A percentile compares a stretch with the other conserved stretches of the same genome.
These are phyloP conservation scores for Neolamprologus falcicula DNA, from an alignment of 2,113 vertebrate species.

Conservation along the genomic window DNA sequence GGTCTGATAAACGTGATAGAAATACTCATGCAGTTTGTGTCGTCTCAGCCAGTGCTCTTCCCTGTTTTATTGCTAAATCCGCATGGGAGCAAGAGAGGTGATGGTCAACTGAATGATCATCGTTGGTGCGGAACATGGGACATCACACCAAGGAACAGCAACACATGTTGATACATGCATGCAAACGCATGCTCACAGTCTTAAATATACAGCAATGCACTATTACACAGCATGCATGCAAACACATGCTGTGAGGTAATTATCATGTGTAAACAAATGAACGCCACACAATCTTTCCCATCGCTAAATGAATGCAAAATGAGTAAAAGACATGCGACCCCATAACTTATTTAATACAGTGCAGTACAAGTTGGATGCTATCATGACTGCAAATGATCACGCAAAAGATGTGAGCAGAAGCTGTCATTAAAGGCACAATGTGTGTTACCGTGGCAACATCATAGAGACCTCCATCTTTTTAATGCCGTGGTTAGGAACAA, in stretches of 20 bases:
- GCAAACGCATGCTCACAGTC: neutral
- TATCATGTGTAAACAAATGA: conserved; percentile 26
- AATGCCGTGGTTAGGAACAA: conserved; percentile 54
- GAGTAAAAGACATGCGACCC: neutral
- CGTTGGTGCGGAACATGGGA: conserved; percentile 37
- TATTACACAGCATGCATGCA: neutral
- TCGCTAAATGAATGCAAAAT: neutral
- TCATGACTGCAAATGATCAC: conserved; percentile 58
- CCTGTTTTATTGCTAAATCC: conserved; percentile 29
- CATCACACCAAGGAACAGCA: neutral
- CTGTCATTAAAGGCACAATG: conserved; percentile 66
- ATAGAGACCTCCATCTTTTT: conserved; percentile 49
- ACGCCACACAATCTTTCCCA: neutral
- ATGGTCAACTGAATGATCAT: conserved; percentile 47
- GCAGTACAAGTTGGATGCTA: conserved; percentile 1
- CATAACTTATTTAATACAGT: neutral
- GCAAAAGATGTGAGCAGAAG: conserved; percentile 52
- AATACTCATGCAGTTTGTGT: conserved; percentile 51
- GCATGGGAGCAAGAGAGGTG: conserved; percentile 35
- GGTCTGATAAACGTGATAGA: conserved; percentile 57
- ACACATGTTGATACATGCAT: conserved; percentile 36
- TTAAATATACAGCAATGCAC: neutral
- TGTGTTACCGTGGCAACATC: conserved; percentile 71
- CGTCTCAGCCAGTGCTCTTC: conserved; percentile 11
- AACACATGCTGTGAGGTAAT: conserved; percentile 20